Percentiles rank a stretch among this genome's conserved stretches.
Conservation (phyloP, 2,797 vertebrate genomes). For the Peromyscus melanophrys region DNA sequence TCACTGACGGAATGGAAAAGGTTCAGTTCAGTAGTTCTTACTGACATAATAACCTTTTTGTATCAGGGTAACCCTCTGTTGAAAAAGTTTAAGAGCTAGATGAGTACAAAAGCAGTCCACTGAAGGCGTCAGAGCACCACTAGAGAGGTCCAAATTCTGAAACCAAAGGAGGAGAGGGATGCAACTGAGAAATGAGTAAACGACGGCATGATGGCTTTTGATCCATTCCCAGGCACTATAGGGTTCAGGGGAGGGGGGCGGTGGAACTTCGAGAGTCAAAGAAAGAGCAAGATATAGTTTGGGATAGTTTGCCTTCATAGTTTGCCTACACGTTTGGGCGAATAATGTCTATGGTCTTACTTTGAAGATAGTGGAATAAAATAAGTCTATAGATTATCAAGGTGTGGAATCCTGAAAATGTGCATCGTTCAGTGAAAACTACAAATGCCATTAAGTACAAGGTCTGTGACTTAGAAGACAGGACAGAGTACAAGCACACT, state of each 20-base stretch:
- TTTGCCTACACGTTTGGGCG: neutral
- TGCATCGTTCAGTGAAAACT: neutral
- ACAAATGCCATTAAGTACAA: too few species aligned
- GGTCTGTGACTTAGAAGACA: rapidly evolving
- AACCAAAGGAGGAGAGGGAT: neutral
- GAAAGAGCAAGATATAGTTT: neutral
- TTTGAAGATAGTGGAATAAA: neutral
- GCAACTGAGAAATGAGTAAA: neutral
- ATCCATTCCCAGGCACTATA: neutral
- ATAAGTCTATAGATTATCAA: neutral
- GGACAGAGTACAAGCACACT: neutral
- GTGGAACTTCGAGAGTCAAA: neutral
- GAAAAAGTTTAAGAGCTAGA: neutral
- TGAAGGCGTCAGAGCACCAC: neutral
- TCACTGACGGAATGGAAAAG: neutral
- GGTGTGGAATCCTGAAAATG: too few species aligned
- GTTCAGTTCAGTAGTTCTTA: neutral
- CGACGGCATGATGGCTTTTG: neutral
- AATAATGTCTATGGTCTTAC: neutral
- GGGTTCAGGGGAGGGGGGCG: neutral
- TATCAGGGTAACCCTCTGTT: neutral
- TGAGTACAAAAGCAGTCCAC: rapidly evolving
- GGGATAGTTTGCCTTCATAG: neutral
- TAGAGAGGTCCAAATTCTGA: neutral
- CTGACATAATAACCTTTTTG: neutral